Percentiles rank a stretch among this genome's conserved stretches.
phyloP scores from a whole-genome alignment of 2,888 invertebrate species.

The Tenthredo distinguenda region DNA sequence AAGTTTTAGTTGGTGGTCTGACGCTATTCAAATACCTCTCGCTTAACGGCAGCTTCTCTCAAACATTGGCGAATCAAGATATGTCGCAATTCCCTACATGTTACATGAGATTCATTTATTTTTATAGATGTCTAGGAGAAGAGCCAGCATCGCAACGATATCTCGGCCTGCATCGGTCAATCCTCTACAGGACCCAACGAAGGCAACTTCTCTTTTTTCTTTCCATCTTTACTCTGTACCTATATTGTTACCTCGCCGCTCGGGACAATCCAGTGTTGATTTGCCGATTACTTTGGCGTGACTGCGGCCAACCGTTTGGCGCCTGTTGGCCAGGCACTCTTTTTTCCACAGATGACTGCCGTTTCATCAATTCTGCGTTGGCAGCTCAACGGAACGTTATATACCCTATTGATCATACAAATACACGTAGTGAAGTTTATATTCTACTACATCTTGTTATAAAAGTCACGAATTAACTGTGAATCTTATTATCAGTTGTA shows the following conservation, averaged over 20 bases:
- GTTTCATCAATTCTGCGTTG: background rate
- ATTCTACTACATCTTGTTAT: background rate
- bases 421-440: background rate
- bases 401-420: background rate
- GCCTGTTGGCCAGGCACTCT: background rate
- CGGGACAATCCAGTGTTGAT: background rate
- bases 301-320: background rate
- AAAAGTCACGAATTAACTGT: background rate
- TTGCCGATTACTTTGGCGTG: background rate
- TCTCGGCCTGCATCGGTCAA: constrained; percentile 72
- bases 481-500: background rate
- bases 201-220: constrained; percentile 67
- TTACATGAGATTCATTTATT: background rate
- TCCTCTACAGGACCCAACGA: constrained; percentile 64
- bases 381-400: background rate
- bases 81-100: background rate
- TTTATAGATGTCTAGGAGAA: constrained; percentile 76
- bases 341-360: background rate
- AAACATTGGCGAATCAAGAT: background rate
- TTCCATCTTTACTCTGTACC: constrained; percentile 8
- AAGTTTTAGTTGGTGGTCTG: background rate
- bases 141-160: constrained; percentile 81
- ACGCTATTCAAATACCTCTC: background rate
- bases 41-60: background rate
- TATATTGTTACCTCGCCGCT: background rate